phyloP scores from a whole-genome alignment of 2,888 invertebrate genomes.

The Pocota personata region DNA sequence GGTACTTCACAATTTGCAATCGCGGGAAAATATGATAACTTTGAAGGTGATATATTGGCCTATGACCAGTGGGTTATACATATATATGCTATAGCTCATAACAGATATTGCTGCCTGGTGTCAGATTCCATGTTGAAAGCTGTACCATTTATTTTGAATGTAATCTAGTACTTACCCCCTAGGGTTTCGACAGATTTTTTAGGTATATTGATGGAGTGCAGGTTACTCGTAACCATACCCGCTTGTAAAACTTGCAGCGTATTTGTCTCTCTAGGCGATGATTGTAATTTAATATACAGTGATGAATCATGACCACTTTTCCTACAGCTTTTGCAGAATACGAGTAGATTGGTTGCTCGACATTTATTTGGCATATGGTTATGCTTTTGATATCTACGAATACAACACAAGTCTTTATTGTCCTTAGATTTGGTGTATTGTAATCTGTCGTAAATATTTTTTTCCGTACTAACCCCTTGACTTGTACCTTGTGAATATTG shows the following conservation, averaged over 20 bases:
- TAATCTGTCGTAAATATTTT: not conserved
- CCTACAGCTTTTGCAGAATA: not conserved
- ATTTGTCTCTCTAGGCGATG: not conserved
- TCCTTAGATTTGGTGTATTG: not conserved
- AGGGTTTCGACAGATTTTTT: slow-evolving; percentile 2
- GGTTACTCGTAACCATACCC: too few species aligned
- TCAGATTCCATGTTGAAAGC: slow-evolving; percentile 6
- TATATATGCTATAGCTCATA: slow-evolving; percentile 7
- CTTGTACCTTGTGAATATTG: not conserved
- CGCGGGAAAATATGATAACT: slow-evolving; percentile 16
- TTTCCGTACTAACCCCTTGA: not conserved
- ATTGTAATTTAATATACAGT: slow-evolving; percentile 9
- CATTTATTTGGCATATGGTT: slow-evolving; percentile 7
- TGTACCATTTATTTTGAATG: not conserved
- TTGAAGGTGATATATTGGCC: slow-evolving; percentile 5
- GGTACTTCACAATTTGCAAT: not conserved
- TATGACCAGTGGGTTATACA: slow-evolving; percentile 6
- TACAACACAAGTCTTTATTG: not conserved
- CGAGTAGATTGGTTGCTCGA: not conserved
- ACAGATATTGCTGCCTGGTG: slow-evolving; percentile 6
- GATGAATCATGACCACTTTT: not conserved
- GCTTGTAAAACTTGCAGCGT: not conserved
- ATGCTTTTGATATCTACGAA: slow-evolving; percentile 2
- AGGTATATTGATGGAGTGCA: too few species aligned
- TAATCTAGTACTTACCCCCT: slow-evolving; percentile 30